Base-by-base conservation (phyloP, 2,888 invertebrate species). In the Pteria penguin region DNA sequence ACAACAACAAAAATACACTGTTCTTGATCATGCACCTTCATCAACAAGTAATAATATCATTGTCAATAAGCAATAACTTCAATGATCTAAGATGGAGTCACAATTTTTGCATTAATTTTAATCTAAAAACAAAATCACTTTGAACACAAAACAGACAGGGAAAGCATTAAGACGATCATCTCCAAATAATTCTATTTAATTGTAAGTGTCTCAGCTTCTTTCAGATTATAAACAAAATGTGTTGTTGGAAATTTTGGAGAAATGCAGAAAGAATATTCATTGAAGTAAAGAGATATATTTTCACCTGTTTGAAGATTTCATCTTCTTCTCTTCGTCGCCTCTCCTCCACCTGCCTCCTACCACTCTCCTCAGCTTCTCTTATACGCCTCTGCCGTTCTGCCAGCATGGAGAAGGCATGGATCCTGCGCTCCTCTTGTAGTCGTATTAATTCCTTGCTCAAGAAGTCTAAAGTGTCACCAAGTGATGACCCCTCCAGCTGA, bases 361-460 rank as follows among this genome's bases (percentile, higher is more conserved):
- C 96, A 1, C 96, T 95, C 91, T 97, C 97, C 8, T 94, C 95
- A 0, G 96, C 96, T 91, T 97, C 97, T 0, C 96, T 93, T 88
- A 95, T 94, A 81, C 94, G 93, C 80, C 96, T 94, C 86, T 96
- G 95, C 33, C 96, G 93, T 86, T 96, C 96, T 0, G 96, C 96
- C 54, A 97, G 92, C 83, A 97, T 93, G 31, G 95, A 94, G 89
- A 95, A 94, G 0, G 96, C 96, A 85, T 97, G 96, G 18, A 96
- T 94, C 75, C 95, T 94, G 4, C 96, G 93, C 90, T 97, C 96
- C 84, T 96, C 96, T 79, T 95, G 94, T 1, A 97, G 92, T 14
- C 96, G 93, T 14, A 94, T 91, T 81, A 97, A 93, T 92, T 97
- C 97, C 90, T 97, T 95, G 90, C 95, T 95, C 22, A 97, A 92